phyloP scores from a whole-genome alignment of 2,888 invertebrate genomes.

The Drosophila fungiperda region DNA sequence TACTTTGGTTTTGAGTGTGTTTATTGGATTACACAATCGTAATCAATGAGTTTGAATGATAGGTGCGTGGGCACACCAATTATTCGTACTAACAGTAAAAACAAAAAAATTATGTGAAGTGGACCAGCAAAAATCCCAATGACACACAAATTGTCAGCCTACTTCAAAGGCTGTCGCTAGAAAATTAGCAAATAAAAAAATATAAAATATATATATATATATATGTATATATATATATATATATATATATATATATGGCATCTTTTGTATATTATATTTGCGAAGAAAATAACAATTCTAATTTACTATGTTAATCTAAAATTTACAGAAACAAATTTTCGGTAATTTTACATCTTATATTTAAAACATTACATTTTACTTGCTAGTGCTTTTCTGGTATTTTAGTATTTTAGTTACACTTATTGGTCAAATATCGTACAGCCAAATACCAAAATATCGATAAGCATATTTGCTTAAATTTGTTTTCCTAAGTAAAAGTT shows the following conservation, averaged over 20 bases:
- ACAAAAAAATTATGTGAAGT: conserved; percentile 10
- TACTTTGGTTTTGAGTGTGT: conserved; percentile 36
- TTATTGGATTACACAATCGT: conserved; percentile 41
- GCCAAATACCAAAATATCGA: conserved; percentile 11
- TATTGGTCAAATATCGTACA: neutral
- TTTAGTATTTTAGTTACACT: neutral
- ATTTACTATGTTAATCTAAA: too few relatives aligned
- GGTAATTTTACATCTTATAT: neutral
- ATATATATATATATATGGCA: neutral
- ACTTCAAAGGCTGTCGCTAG: neutral
- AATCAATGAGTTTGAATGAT: conserved; percentile 55
- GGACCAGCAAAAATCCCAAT: conserved; percentile 41
- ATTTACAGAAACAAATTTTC: neutral
- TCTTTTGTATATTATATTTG: neutral
- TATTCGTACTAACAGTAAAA: conserved; percentile 18
- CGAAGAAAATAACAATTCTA: neutral
- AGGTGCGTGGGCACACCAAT: conserved; percentile 43
- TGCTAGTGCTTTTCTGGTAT: neutral
- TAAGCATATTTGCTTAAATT: neutral
- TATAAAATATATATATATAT: neutral
- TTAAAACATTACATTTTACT: neutral
- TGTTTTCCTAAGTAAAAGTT: neutral
- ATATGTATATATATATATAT: neutral
- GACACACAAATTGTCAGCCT: conserved; percentile 34
- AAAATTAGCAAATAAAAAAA: conserved; percentile 17